phyloP scores from a whole-genome alignment of 1,140 invertebrate species.

The Pteromalus puparum region DNA sequence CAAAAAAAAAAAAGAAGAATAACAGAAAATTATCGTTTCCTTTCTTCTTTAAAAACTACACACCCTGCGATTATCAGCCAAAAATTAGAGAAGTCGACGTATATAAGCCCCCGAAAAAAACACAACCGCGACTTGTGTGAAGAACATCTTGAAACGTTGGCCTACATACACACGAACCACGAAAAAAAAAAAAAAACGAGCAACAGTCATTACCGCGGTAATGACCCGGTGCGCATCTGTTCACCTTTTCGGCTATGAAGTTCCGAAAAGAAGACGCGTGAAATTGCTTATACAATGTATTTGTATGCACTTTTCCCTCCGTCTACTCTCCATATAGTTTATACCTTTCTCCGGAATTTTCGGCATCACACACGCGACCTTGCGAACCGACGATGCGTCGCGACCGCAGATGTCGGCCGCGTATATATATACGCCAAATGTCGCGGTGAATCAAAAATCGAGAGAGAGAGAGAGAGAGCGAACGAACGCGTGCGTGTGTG shows the following conservation, averaged over 20 bases:
- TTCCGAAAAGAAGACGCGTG: constrained; percentile 12
- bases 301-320: neutral
- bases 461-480: neutral
- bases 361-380: neutral
- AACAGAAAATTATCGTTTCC: neutral
- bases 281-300: constrained; percentile 23
- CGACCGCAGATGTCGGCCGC: neutral
- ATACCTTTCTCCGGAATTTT: neutral
- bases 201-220: neutral
- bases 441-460: no score
- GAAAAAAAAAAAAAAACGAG: neutral
- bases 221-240: neutral
- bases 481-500: neutral
- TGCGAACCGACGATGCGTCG: neutral
- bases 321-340: no score
- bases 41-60: neutral
- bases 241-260: neutral
- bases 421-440: neutral
- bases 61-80: neutral
- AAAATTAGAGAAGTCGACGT: neutral
- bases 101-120: no score
- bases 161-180: constrained; percentile 3
- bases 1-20: no score
- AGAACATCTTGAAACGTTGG: neutral
- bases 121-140: neutral